These are phyloP conservation scores for Canis aureus DNA, from an alignment of 2,113 vertebrate species.

Conservation along the genomic window DNA sequence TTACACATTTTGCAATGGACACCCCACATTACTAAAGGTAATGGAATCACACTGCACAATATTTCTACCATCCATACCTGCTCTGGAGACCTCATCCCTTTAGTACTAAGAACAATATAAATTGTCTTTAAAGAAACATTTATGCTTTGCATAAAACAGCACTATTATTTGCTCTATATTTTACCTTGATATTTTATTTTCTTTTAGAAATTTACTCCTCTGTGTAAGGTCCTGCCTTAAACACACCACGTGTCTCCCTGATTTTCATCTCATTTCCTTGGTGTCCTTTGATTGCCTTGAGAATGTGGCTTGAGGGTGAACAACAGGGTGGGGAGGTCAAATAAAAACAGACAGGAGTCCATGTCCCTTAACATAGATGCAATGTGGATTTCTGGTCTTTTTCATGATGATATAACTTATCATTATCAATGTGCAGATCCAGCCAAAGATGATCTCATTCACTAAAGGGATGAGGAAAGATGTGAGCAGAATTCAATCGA, in stretches of 20 bases:
- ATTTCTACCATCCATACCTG: neutral
- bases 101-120: neutral
- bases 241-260: neutral
- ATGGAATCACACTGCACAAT: neutral
- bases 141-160: neutral
- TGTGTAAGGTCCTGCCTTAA: neutral
- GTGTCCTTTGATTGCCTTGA: constrained; percentile 11
- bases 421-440: constrained; percentile 11
- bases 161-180: neutral
- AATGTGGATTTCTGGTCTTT: constrained; percentile 42
- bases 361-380: neutral
- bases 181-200: neutral
- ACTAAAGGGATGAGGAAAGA: neutral
- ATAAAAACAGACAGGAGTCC: neutral
- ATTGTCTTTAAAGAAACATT: neutral
- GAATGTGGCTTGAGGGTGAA: neutral
- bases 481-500: constrained; percentile 18
- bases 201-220: neutral
- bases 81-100: neutral
- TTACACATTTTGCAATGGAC: neutral
- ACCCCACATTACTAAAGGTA: neutral
- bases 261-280: constrained; percentile 16
- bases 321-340: neutral
- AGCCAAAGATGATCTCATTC: constrained; percentile 60
- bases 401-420: constrained; percentile 23